phyloP scores from a whole-genome alignment of 2,888 invertebrate species.

The Heliconius erato region DNA sequence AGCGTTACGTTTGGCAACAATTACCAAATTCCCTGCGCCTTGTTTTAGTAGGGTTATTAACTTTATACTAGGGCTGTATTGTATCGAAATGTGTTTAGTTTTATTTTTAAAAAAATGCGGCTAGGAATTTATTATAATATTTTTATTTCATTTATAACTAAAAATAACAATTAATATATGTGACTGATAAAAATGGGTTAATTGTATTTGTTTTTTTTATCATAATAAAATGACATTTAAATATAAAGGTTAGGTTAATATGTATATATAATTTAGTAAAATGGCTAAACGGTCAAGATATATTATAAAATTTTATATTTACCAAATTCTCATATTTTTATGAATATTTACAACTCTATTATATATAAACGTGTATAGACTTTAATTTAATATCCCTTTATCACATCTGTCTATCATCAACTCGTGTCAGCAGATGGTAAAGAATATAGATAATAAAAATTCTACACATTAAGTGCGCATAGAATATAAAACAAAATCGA shows the following conservation, averaged over 20 bases:
- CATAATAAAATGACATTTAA: too few species aligned
- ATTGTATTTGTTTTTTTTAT: not conserved
- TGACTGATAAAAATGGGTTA: not conserved
- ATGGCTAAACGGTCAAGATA: too few species aligned
- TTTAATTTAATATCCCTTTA: slow-evolving; percentile 25
- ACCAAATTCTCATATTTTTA: not conserved
- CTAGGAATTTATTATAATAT: not conserved
- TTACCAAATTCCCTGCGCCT: slow-evolving; percentile 76
- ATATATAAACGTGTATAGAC: slow-evolving; percentile 1
- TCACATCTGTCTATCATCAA: slow-evolving; percentile 27
- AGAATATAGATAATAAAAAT: slow-evolving; percentile 41
- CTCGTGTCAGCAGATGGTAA: slow-evolving; percentile 36
- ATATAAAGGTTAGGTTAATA: too few species aligned
- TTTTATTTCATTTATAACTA: not conserved
- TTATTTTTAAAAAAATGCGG: not conserved
- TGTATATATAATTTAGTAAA: too few species aligned
- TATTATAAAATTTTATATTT: too few species aligned
- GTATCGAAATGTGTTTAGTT: slow-evolving; percentile 32
- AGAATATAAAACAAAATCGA: slow-evolving; percentile 47
- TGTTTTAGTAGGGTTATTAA: slow-evolving; percentile 83
- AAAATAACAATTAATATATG: too few species aligned
- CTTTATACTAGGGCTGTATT: slow-evolving; percentile 61
- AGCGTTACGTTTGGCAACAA: slow-evolving; percentile 64
- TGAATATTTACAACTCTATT: not conserved
- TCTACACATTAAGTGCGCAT: slow-evolving; percentile 38